Evolutionary conservation across 2,113 vertebrate species (phyloP).

Genomic region (Pao palembangensis): DNA sequence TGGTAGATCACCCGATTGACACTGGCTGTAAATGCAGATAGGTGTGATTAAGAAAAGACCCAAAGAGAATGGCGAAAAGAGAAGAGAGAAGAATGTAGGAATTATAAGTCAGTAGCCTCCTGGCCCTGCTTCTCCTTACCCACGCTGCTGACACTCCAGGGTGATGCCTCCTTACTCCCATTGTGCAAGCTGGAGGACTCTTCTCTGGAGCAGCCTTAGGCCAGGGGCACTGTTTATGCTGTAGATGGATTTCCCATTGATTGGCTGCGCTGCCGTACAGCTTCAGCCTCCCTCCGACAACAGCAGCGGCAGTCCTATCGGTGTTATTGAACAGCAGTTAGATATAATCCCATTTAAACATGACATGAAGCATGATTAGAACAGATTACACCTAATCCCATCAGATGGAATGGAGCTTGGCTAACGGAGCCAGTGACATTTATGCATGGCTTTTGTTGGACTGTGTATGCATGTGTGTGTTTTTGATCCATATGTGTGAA

Average conservation of each 20-base stretch:
- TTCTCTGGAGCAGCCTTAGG: conserved; percentile 60
- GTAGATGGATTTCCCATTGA: conserved; percentile 71
- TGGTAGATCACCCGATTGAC: conserved; percentile 50
- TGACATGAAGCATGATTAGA: conserved; percentile 67
- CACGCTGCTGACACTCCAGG: conserved; percentile 44
- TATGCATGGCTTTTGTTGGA: conserved; percentile 14
- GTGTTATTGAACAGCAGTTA: conserved; percentile 72
- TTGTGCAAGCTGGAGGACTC: conserved; percentile 63
- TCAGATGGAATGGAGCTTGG: conserved; percentile 63
- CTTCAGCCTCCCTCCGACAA: conserved; percentile 52
- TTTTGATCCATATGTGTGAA: conserved; percentile 10
- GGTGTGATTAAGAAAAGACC: conserved; percentile 3
- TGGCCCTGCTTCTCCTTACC: conserved; percentile 47
- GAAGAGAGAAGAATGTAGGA: background rate
- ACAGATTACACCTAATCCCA: conserved; percentile 73
- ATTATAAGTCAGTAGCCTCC: conserved; percentile 33
- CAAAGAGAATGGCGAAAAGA: background rate
- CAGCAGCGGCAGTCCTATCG: conserved; percentile 61
- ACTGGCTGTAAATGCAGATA: conserved; percentile 48
- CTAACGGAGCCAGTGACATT: conserved; percentile 56
- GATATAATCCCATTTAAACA: conserved; percentile 74
- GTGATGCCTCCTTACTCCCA: conserved; percentile 51
- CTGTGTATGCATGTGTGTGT: conserved; percentile 1
- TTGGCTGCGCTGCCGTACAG: conserved; percentile 62
- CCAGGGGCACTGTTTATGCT: conserved; percentile 63